phyloP scores from a whole-genome alignment of 92 coral and sea anemone species.

The Siderastrea radians region DNA sequence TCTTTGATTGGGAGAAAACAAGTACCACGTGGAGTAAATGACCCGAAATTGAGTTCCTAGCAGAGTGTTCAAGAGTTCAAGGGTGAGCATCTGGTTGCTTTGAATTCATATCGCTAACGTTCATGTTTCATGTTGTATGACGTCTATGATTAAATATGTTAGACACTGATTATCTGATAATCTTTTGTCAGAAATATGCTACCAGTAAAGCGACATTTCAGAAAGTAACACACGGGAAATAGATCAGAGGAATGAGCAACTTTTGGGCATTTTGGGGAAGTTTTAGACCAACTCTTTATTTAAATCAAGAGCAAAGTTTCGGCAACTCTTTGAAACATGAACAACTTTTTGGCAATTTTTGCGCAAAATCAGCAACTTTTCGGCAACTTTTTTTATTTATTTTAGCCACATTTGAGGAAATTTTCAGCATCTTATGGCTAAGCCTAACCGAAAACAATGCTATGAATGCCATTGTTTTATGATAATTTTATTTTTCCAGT shows the following conservation, averaged over 20 bases:
- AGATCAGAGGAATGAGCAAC: conserved; percentile 2
- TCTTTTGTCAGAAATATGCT: conserved; percentile 4
- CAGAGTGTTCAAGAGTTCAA: no score
- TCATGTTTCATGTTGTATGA: background rate
- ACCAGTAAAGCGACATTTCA: conserved; percentile 8
- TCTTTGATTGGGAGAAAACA: no score
- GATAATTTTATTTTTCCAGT: no score
- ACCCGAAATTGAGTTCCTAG: no score
- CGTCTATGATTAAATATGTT: background rate
- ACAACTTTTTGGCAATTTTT: conserved; percentile 7
- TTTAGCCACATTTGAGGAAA: conserved; percentile 10
- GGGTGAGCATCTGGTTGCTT: no score
- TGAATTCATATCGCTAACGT: no score
- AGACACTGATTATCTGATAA: background rate
- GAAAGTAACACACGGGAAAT: background rate
- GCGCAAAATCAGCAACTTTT: conserved; percentile 12
- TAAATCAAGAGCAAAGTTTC: background rate
- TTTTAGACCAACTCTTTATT: background rate
- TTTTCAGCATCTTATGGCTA: conserved; percentile 4
- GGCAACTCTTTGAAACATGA: conserved; percentile 10
- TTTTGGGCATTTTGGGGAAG: background rate
- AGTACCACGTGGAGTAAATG: no score
- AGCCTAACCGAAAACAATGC: background rate
- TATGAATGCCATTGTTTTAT: no score
- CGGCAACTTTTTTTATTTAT: conserved; percentile 7